Evolutionary conservation across 2,113 vertebrate genomes (phyloP), one percentile per base, ranked within the genome.

Genomic region (Passer domesticus): DNA sequence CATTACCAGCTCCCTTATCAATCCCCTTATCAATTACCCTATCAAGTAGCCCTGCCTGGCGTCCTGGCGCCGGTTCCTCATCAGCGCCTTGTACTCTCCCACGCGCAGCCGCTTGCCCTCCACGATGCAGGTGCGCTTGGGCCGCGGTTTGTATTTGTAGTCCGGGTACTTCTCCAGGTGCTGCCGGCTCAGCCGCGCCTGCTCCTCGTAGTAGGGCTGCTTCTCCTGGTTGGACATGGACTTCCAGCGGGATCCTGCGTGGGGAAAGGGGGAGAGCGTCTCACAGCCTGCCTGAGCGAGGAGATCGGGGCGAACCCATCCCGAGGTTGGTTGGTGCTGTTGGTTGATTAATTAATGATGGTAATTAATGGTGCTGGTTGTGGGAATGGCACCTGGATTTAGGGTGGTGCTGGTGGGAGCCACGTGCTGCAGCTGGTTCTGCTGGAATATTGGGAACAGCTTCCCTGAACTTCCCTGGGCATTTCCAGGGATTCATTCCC

Each of bases 61-160:
- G 12, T 99, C 99, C 98, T 99, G 99, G 43, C 99, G 97, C 43
- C 99, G 97, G 83, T 98, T 99, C 97, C 99, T 98, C 99, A 99
- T 99, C 98, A 99, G 98, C 53, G 99, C 99, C 95, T 99, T 99
- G 98, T 99, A 99, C 96, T 99, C 99, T n/a, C 99, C 99, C 69
- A 99, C 99, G 2, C 99, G 97, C 64, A 99, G 98, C 78, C 99
- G 90, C 75, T 99, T 98, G 9, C 99, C 99, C 97, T 99, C 99
- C 97, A 99, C 99, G 10, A 99, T 99, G 97, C 99, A 99, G 19
- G 99, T 99, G 55, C 99, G 98, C 75, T 99, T 99, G 89, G 99
- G 99, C 46, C 99, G 97, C 0, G 99, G 99, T 35, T 99, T 99
- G 98, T 99, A 99, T 83, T 99, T 99, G 89, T 99, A 99, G 92